phyloP scores from a whole-genome alignment of 2,888 invertebrate species.

The Campaea margaritaria region DNA sequence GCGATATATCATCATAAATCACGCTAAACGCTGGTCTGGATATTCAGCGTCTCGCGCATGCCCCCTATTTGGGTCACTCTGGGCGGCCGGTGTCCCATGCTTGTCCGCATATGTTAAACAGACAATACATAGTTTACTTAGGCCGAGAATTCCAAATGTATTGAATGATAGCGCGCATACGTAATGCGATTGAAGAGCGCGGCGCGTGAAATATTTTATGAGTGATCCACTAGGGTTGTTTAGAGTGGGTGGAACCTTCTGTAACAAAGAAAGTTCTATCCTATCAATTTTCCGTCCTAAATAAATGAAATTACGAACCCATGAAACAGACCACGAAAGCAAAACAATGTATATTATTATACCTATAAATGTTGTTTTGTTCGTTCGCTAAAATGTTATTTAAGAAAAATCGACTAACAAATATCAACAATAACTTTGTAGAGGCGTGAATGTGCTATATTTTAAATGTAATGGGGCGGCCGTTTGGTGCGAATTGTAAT shows the following conservation, averaged over 20 bases:
- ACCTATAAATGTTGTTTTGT: constrained; percentile 10
- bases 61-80: constrained; percentile 61
- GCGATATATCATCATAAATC: constrained; percentile 76
- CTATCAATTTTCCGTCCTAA: constrained; percentile 36
- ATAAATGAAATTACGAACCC: constrained; percentile 36
- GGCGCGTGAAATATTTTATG: constrained; percentile 41
- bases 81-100: constrained; percentile 49
- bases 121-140: constrained; percentile 57
- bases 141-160: constrained; percentile 46
- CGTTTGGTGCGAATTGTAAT: constrained; percentile 69
- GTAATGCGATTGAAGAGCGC: constrained; percentile 44
- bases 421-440: constrained; percentile 57
- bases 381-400: constrained; percentile 22
- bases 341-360: no score
- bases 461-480: constrained; percentile 75
- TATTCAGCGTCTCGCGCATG: constrained; percentile 55
- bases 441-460: constrained; percentile 71
- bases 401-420: constrained; percentile 31
- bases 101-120: constrained; percentile 55
- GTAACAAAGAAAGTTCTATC: constrained; percentile 40
- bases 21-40: constrained; percentile 60
- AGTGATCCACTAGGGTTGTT: constrained; percentile 37
- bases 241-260: constrained; percentile 29
- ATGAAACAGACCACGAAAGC: constrained; percentile 1
- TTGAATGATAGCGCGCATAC: constrained; percentile 42